Conservation (phyloP, 2,797 vertebrate genomes). For the Platalea minor region DNA sequence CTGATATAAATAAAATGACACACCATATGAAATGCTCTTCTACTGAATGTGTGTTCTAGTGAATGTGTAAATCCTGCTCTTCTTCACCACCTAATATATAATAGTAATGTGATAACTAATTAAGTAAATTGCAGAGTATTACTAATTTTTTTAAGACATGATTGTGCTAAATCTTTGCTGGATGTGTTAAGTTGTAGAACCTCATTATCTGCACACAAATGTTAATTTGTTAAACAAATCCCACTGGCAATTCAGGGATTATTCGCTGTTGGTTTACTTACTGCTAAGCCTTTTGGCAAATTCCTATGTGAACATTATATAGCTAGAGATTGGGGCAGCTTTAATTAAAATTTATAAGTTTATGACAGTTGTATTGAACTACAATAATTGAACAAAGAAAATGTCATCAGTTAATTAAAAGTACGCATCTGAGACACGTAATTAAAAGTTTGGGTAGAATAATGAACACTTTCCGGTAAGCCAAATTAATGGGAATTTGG, state of each 20-base stretch:
- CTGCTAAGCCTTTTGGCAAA: slow-evolving; percentile 74
- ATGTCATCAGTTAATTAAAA: slow-evolving; percentile 80
- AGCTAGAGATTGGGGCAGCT: slow-evolving; percentile 57
- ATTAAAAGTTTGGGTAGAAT: slow-evolving; percentile 74
- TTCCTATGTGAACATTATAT: slow-evolving; percentile 66
- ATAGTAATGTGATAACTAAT: slow-evolving; percentile 44
- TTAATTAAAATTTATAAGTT: slow-evolving; percentile 79
- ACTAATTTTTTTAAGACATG: slow-evolving; percentile 48
- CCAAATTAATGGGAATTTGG: slow-evolving; percentile 51
- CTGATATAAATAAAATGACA: neutral
- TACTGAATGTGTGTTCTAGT: neutral
- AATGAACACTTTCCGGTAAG: slow-evolving; percentile 52
- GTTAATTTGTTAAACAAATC: slow-evolving; percentile 78
- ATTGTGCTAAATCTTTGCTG: slow-evolving; percentile 59
- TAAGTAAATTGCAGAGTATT: slow-evolving; percentile 59
- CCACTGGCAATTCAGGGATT: slow-evolving; percentile 66
- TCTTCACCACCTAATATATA: neutral
- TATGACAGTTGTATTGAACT: slow-evolving; percentile 75
- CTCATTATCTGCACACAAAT: slow-evolving; percentile 76
- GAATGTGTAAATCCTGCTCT: neutral
- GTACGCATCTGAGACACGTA: slow-evolving; percentile 66
- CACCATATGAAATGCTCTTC: neutral
- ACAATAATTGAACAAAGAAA: slow-evolving; percentile 74
- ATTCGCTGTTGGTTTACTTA: slow-evolving; percentile 75
- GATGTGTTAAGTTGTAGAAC: slow-evolving; percentile 59